Base-by-base conservation (phyloP, 1,140 invertebrate genomes). In the Latrodectus geometricus region DNA sequence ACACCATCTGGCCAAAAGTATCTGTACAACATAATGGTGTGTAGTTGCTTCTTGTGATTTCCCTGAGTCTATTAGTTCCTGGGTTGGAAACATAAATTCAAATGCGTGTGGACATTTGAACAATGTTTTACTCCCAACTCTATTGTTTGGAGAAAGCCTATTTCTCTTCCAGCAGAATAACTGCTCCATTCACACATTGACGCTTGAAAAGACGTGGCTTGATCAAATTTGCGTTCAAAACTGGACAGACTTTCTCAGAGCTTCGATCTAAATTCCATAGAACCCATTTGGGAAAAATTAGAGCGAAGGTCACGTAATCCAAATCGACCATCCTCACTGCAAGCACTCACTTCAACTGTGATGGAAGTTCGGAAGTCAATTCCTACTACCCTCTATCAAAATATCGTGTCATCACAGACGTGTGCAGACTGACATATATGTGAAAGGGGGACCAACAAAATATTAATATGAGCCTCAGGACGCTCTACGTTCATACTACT, bases 361-460 rank as follows among this genome's bases (percentile, higher is more conserved):
- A 66, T 66, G 76, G 61, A 66, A 74, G 80, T 20, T n/a, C n/a
- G n/a, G n/a, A n/a, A n/a, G n/a, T n/a, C 80, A 83, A 81, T 48
- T 83, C 21, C 70, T 61, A 50, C 17, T 21, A 23, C 80, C 35
- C 23, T 35, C 20, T 73, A 83, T 35, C 80, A 61, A 83, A 52
- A 4, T 74, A 52, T 68, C 73, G 74, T 73, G 70, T 83, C 80
- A 61, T 74, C 80, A 20, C 80, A 83, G 70, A 83, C 48, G 70
- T 83, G 80, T 83, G 54, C 80, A 83, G 80, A 21, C 52, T 56
- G 80, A 61, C n/a, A 74, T 74, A 5, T 49, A 73, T 74, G 49
- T 49, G 74, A 83, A 74, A 72, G 49, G 20, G 50, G 52, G 35
- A 70, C 70, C 20, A 74, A 78, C 76, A 78, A 21, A 52, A 0